Evolutionary conservation across 2,797 vertebrate genomes (phyloP), one percentile per base, ranked within the genome.

Genomic region (Poecilia picta): DNA sequence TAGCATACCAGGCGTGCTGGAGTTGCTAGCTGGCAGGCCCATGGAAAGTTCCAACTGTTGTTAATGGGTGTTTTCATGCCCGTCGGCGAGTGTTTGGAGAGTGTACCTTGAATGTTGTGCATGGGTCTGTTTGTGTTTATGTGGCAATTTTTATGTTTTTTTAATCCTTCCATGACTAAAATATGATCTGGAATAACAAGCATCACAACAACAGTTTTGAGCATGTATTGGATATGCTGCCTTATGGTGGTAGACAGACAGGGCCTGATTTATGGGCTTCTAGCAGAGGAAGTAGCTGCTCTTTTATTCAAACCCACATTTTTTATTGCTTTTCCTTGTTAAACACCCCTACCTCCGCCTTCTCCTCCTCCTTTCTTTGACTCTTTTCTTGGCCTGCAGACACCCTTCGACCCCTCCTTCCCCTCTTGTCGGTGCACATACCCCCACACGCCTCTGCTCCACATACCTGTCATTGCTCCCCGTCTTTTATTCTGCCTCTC

Each of bases 1-100:
- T 95, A 94, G 91, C 93, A 95, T 95, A 94, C 94, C 89, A 77
- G 90, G 79, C 87, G 86, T 89, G 91, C 87, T 90, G 89, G 85
- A 83, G 81, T 85, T 81, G 83, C 81, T 86, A 43, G 91, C 87
- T 91, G 92, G 91, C 91, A 83, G 79, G 81, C 53, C 78, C 88
- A 76, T 92, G 93, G 94, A 95, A 94, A 94, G 91, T 95, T 94
- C 90, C 85, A 78, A 83, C 78, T 4, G 80, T 79, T 12, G 51
- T 89, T 94, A 91, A 94, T 88, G 88, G 88, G 79, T 89, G 90
- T 91, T 93, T 92, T 90, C 89, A 91, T 89, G 90, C 85, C 87
- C 70, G 82, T 62, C 82, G 87, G 80, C 88, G 87, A 88, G 86
- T 41, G 43, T 80, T 83, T 73, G 39, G 68, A 89, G 81, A 85